Base-by-base conservation (phyloP, 2,113 vertebrate genomes). In the Cyanoliseus patagonus region DNA sequence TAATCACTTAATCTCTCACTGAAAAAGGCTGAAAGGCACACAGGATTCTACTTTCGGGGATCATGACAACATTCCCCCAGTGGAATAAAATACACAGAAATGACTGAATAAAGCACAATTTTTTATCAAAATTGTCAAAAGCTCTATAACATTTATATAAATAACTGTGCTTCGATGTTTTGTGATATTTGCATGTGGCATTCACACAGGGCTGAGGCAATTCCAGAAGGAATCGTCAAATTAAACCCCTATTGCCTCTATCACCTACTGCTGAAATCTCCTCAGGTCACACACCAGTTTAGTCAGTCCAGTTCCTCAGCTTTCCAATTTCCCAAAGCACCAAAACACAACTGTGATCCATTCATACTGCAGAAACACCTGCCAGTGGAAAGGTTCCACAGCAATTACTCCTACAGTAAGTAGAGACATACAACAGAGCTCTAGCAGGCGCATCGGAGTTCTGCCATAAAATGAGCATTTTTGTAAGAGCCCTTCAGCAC, bases 1-100 rank as follows among this genome's bases (percentile, higher is more conserved):
- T 96, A 93, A 96, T 90, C 95, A 92, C 85, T 81, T 78, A 14
- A 63, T 55, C 86, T 83, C 64, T 80, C 55, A 19, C 33, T 49
- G 72, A 73, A 62, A 74, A 19, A 63, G 57, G 57, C 61, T 89
- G 74, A 75, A 70, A 70, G 41, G 16, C n/a, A 69, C 68, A 62
- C 7, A 63, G 37, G 42, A 84, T 57, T 79, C 66, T 47, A 24
- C 37, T 84, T 61, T 87, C n/a, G 39, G 52, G 66, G 67, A 82
- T 68, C 2, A 1, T 33, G 61, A 79, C 90, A 79, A 88, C 55
- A 92, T 82, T 84, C 47, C 24, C 39, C 42, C 0, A 0, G 28
- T 46, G 23, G 57, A 91, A 75, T 73, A 85, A 75, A 86, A 83
- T 77, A 85, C n/a, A 42, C 2, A 72, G 66, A 79, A 90, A 66